These are phyloP conservation scores for Pinctada fucata DNA, from an alignment of 2,888 invertebrate genomes.

Conservation along the genomic window DNA sequence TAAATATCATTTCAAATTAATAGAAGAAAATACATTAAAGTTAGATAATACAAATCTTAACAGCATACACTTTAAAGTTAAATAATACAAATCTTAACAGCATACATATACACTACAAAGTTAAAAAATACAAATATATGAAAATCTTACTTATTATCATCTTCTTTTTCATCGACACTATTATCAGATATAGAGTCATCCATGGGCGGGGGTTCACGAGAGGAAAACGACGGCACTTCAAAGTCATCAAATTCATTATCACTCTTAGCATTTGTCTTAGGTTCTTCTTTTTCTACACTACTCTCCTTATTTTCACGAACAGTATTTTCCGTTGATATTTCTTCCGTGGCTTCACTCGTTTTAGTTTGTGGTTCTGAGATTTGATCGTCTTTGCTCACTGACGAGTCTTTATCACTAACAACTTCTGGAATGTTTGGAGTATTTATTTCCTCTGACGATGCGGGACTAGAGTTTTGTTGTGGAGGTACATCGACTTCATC, in stretches of 20 bases:
- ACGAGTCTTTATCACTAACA: neutral
- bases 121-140: too few relatives aligned
- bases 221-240: conserved; percentile 17
- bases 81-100: too few relatives aligned
- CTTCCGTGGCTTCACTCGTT: conserved; percentile 1
- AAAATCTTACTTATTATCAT: conserved; percentile 32
- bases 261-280: neutral
- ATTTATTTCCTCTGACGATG: neutral
- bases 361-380: neutral
- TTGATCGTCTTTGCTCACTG: neutral
- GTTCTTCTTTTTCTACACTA: conserved; percentile 1
- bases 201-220: conserved; percentile 36
- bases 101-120: too few relatives aligned
- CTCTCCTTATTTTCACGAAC: conserved; percentile 16
- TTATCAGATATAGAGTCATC: conserved; percentile 17
- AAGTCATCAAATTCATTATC: conserved; percentile 22
- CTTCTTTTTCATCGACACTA: conserved; percentile 25
- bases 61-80: too few relatives aligned
- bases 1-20: too few relatives aligned
- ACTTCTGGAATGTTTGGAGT: neutral
- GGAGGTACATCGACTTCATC: neutral
- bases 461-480: neutral
- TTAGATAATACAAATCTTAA: too few relatives aligned
- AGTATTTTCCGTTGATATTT: conserved; percentile 11
- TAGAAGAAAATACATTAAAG: too few relatives aligned